phyloP scores from a whole-genome alignment of 2,888 invertebrate species.

The Coleophora deauratella region DNA sequence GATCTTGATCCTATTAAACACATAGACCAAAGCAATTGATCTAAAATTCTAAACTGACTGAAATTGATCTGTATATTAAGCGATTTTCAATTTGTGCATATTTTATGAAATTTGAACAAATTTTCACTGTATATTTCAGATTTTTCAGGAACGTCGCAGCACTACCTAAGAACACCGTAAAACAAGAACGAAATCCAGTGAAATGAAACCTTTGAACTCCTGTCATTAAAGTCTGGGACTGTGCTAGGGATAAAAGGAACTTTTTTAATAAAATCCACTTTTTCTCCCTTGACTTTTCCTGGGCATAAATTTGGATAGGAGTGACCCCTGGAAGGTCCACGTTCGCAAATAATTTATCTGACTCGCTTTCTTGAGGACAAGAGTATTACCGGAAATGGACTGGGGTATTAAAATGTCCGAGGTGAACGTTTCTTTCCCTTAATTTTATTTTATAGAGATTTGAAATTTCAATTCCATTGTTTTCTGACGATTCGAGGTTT shows the following conservation, averaged over 20 bases:
- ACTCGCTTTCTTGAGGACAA: background rate
- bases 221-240: slow-evolving; percentile 28
- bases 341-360: slow-evolving; percentile 44
- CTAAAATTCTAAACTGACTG: too few species aligned
- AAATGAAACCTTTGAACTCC: slow-evolving; percentile 23
- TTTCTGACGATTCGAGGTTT: too few species aligned
- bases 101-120: too few species aligned
- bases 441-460: too few species aligned
- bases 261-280: slow-evolving; percentile 63
- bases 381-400: background rate
- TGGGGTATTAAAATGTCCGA: too few species aligned
- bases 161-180: background rate
- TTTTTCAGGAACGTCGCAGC: background rate
- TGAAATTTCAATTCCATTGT: too few species aligned
- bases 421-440: too few species aligned
- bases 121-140: too few species aligned
- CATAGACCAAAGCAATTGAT: too few species aligned
- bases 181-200: background rate
- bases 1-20: too few species aligned
- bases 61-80: too few species aligned
- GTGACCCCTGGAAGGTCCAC: slow-evolving; percentile 37
- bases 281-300: slow-evolving; percentile 27
- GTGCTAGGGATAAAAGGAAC: slow-evolving; percentile 30
- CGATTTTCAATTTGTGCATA: too few species aligned
- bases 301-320: slow-evolving; percentile 52